A percentile compares a stretch with the other conserved stretches of the same genome.
These are phyloP conservation scores for Vidua chalybeata DNA, from an alignment of 2,113 vertebrate species.

Conservation along the genomic window DNA sequence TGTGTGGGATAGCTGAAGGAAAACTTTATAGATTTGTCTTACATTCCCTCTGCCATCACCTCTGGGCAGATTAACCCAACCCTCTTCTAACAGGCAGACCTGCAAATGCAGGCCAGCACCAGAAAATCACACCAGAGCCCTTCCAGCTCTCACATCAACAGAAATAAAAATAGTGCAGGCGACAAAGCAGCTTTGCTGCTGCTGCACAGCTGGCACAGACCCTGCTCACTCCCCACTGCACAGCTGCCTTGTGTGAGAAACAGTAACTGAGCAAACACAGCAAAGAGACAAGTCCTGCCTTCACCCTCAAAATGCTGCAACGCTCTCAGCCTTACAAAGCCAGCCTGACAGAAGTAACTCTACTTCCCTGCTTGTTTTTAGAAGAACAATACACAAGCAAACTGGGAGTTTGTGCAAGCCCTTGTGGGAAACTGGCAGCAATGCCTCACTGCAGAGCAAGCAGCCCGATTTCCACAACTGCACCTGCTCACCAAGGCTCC, in stretches of 20 bases:
- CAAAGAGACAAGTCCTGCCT: not conserved
- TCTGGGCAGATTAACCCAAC: not conserved
- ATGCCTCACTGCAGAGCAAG: not conserved
- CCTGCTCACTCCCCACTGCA: not conserved
- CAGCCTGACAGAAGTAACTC: not conserved
- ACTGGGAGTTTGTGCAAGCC: not conserved
- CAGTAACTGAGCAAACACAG: not conserved
- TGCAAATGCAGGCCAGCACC: not conserved
- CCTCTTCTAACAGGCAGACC: not conserved
- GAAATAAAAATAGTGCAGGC: not conserved
- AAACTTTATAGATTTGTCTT: not conserved
- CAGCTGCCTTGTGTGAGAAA: not conserved
- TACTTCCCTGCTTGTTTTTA: not conserved
- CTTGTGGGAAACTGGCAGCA: not conserved
- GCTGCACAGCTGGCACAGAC: not conserved
- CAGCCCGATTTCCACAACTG: not conserved
- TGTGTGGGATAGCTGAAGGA: not conserved
- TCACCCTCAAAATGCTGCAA: not conserved
- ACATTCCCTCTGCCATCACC: not conserved
- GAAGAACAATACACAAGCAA: not conserved
- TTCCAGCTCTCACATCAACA: not conserved
- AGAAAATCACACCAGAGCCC: not conserved
- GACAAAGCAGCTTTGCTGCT: not conserved
- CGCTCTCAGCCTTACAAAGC: rapidly evolving
- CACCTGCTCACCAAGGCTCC: not conserved